phyloP scores from a whole-genome alignment of 30 jellyfish, hydroid and myxozoan genomes.

The Rhopilema esculentum region DNA sequence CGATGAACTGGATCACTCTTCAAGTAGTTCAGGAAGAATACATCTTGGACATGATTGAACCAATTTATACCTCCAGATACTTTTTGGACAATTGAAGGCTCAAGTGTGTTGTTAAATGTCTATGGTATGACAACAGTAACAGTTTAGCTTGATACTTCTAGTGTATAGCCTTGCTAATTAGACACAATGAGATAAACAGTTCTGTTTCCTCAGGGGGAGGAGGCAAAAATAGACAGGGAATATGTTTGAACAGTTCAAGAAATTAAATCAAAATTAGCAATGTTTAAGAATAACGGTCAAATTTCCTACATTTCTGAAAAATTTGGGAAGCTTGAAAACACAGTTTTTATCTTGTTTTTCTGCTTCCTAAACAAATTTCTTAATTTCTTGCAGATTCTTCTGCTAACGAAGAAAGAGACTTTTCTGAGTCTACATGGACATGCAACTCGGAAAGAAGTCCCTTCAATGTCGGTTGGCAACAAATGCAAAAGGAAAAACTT shows the following conservation, averaged over 20 bases:
- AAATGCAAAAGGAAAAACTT: background rate
- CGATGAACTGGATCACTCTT: background rate
- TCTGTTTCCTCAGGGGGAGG: no score
- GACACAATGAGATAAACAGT: no score
- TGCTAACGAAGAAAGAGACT: background rate
- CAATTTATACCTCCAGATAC: no score
- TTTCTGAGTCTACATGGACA: background rate
- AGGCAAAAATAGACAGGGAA: background rate
- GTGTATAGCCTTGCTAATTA: no score
- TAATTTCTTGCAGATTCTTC: background rate
- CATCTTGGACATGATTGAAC: background rate
- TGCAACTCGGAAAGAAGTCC: background rate
- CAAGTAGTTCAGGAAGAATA: background rate
- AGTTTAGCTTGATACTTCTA: no score
- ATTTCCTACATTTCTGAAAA: background rate
- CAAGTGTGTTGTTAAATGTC: no score
- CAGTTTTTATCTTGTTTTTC: background rate
- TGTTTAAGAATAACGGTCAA: background rate
- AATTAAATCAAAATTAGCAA: background rate
- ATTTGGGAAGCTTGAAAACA: background rate
- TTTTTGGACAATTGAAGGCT: no score
- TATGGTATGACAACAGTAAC: no score
- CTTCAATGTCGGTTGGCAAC: background rate
- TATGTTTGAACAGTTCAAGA: no score
- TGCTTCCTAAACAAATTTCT: background rate